Conservation (phyloP, 64 coral and sea anemone species). For the Stichodactyla mertensii region DNA sequence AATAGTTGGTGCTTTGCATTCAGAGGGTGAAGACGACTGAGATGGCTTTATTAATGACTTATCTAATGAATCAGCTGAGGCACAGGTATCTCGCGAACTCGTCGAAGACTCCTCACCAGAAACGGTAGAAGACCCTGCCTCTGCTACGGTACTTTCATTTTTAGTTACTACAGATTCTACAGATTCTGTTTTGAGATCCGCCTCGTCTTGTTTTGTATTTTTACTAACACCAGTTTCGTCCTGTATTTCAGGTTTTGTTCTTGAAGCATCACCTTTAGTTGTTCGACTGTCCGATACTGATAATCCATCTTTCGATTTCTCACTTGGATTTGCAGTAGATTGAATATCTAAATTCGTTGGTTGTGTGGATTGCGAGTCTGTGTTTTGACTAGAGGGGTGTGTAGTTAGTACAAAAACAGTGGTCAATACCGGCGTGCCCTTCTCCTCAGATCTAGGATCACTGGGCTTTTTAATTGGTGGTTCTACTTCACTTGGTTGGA, state of each 20-base stretch:
- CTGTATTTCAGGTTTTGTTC: background rate
- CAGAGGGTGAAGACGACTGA: slow-evolving; percentile 9
- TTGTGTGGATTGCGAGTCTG: background rate
- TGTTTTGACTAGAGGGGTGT: background rate
- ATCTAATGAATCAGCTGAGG: background rate
- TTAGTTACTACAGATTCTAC: background rate
- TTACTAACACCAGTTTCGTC: background rate
- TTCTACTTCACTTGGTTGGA: slow-evolving; percentile 19
- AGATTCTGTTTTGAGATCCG: background rate
- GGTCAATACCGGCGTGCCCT: background rate
- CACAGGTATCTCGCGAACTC: background rate
- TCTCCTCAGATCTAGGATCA: background rate
- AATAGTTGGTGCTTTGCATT: slow-evolving; percentile 32
- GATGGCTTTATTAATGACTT: background rate
- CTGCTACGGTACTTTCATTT: background rate
- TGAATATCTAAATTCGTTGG: background rate
- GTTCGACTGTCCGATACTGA: background rate
- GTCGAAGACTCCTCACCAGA: background rate
- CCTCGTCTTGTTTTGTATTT: too few relatives aligned
- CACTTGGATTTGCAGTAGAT: background rate
- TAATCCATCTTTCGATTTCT: background rate
- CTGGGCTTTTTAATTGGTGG: background rate
- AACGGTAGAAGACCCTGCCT: background rate
- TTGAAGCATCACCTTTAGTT: background rate
- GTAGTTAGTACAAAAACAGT: background rate